Percentiles rank a stretch among this genome's conserved stretches.
Evolutionary conservation across 2,113 vertebrate species (phyloP).

Genomic region (Orientallactaga bullata): DNA sequence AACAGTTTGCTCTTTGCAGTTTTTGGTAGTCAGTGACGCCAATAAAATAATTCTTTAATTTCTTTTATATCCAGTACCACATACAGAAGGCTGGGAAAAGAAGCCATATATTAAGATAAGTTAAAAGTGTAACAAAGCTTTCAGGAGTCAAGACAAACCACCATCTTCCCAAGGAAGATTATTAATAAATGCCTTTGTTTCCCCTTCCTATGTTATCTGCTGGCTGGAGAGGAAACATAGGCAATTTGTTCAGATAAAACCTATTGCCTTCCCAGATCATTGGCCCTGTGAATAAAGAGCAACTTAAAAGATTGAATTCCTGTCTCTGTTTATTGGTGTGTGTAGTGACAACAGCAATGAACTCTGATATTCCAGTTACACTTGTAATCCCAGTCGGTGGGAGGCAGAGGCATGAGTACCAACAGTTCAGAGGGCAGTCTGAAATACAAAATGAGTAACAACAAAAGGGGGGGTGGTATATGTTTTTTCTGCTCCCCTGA

Average conservation of each 20-base stretch:
- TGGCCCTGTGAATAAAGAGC: background rate
- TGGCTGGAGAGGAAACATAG: background rate
- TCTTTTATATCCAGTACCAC: background rate
- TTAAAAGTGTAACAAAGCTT: background rate
- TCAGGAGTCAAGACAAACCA: background rate
- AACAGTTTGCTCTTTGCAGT: background rate
- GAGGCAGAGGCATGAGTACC: too few relatives aligned
- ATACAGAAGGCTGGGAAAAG: background rate
- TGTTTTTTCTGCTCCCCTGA: too few relatives aligned
- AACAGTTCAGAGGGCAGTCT: too few relatives aligned
- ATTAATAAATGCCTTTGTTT: background rate
- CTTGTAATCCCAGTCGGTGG: too few relatives aligned
- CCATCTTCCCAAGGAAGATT: background rate
- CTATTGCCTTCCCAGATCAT: background rate
- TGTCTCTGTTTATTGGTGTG: too few relatives aligned
- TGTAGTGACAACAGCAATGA: too few relatives aligned
- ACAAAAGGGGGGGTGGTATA: background rate
- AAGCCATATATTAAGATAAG: background rate
- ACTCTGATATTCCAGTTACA: too few relatives aligned
- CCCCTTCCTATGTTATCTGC: background rate
- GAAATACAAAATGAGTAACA: background rate
- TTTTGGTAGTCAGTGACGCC: background rate
- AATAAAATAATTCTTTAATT: constrained; percentile 23
- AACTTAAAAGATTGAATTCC: background rate
- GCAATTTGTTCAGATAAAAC: background rate